Conservation (phyloP, 2,888 invertebrate genomes). For the Myopa testacea region DNA sequence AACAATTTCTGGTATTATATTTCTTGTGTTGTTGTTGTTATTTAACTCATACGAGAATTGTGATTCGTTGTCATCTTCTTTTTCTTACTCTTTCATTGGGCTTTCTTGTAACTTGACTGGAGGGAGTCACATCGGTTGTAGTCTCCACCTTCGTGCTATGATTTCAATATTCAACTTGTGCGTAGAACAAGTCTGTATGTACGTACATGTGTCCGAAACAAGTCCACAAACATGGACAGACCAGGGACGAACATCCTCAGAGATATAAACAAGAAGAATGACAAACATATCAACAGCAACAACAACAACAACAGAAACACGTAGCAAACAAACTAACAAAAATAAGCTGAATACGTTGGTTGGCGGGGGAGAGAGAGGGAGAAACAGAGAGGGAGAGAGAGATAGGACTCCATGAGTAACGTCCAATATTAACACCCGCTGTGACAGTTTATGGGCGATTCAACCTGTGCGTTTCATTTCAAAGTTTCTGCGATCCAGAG, state of each 20-base stretch:
- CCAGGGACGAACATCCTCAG: constrained; percentile 42
- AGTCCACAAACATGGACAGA: constrained; percentile 48
- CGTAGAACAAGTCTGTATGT: constrained; percentile 39
- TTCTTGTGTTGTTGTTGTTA: constrained; percentile 21
- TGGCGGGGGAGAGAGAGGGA: constrained; percentile 40
- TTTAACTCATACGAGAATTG: constrained; percentile 28
- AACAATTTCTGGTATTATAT: background rate
- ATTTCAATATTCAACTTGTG: background rate
- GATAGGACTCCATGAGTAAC: background rate
- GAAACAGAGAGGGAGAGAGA: constrained; percentile 44
- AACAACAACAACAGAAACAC: constrained; percentile 15
- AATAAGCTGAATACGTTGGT: constrained; percentile 44
- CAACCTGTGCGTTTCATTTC: constrained; percentile 58
- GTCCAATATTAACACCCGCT: constrained; percentile 58
- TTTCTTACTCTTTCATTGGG: constrained; percentile 36
- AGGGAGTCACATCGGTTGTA: constrained; percentile 16
- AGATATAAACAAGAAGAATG: constrained; percentile 37
- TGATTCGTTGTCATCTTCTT: constrained; percentile 42
- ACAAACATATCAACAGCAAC: constrained; percentile 1
- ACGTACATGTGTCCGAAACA: constrained; percentile 38
- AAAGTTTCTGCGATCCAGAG: background rate
- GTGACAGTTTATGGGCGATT: constrained; percentile 65
- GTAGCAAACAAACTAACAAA: background rate
- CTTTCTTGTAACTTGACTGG: constrained; percentile 9
- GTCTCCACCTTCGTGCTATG: constrained; percentile 47